A percentile compares a stretch with the other conserved stretches of the same genome.
Evolutionary conservation across 2,113 vertebrate species (phyloP).

Genomic region (Macrotis lagotis): DNA sequence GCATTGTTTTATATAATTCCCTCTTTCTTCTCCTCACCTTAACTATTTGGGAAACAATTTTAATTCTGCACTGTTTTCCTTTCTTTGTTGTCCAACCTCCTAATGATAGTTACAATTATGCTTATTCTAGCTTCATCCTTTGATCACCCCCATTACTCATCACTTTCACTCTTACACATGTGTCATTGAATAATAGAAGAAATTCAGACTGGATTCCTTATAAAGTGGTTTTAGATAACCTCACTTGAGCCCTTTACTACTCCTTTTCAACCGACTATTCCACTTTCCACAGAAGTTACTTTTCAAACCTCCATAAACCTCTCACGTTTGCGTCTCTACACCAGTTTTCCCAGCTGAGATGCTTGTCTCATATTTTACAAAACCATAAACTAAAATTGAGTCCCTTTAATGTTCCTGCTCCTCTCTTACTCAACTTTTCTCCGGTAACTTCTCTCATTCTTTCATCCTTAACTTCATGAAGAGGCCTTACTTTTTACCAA

Average conservation of each 20-base stretch:
- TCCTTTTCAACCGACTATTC: background rate
- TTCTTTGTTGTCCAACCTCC: too few species aligned
- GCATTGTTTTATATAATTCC: too few species aligned
- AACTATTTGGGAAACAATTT: too few species aligned
- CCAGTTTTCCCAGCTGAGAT: too few species aligned
- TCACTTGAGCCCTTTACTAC: background rate
- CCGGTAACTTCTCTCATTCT: too few species aligned
- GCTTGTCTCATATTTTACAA: background rate
- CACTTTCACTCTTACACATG: background rate
- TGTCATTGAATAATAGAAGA: background rate
- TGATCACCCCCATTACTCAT: background rate
- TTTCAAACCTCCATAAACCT: background rate
- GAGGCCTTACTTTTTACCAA: background rate
- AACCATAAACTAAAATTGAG: too few species aligned
- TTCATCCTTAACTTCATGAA: too few species aligned
- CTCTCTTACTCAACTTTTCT: background rate
- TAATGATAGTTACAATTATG: too few species aligned
- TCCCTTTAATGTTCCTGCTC: background rate
- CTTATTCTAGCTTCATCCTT: too few species aligned
- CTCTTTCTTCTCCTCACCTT: too few species aligned
- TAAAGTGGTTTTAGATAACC: background rate
- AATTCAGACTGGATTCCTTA: background rate
- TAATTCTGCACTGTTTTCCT: too few species aligned
- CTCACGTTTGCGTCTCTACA: too few species aligned
- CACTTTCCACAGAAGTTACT: background rate